A percentile compares a stretch with the other conserved stretches of the same genome.
These are phyloP conservation scores for Acipenser transmontanus DNA, from an alignment of 2,797 vertebrate species.

Conservation along the genomic window DNA sequence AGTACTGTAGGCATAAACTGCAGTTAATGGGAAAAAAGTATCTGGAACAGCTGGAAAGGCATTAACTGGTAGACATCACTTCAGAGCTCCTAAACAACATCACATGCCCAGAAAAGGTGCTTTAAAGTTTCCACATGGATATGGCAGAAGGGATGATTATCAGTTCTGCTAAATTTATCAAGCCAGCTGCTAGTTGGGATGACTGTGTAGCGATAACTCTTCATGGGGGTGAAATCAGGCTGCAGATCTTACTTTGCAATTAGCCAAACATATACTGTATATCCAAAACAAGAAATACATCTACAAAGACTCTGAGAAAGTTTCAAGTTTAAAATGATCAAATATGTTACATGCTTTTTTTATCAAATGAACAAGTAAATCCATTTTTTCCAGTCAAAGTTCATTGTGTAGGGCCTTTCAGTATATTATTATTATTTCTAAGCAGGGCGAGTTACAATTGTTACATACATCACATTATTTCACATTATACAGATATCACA, in stretches of 20 bases:
- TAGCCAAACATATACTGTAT: no score
- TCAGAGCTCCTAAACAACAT: slow-evolving; percentile 75
- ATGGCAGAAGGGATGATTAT: slow-evolving; percentile 58
- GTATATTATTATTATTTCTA: no score
- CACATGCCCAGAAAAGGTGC: slow-evolving; percentile 71
- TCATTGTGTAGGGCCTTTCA: no score
- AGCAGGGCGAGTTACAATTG: no score
- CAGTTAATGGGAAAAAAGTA: neutral
- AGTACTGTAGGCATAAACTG: neutral
- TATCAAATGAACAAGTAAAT: no score
- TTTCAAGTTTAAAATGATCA: no score
- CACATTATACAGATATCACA: no score
- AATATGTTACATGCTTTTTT: no score
- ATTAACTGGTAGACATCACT: slow-evolving; percentile 68
- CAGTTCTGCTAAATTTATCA: slow-evolving; percentile 10
- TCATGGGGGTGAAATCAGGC: slow-evolving; percentile 10
- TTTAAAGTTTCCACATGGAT: slow-evolving; percentile 74
- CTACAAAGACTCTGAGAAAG: no score
- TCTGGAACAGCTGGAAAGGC: slow-evolving; percentile 67
- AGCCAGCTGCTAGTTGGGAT: slow-evolving; percentile 68
- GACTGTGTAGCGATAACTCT: slow-evolving; percentile 57
- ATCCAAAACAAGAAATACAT: no score
- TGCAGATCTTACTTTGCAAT: neutral
- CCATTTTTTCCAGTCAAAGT: no score
- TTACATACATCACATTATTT: no score